Evolutionary conservation across 2,113 vertebrate genomes (phyloP), one percentile per base, ranked within the genome.

Genomic region (Pelvicachromis taeniatus): DNA sequence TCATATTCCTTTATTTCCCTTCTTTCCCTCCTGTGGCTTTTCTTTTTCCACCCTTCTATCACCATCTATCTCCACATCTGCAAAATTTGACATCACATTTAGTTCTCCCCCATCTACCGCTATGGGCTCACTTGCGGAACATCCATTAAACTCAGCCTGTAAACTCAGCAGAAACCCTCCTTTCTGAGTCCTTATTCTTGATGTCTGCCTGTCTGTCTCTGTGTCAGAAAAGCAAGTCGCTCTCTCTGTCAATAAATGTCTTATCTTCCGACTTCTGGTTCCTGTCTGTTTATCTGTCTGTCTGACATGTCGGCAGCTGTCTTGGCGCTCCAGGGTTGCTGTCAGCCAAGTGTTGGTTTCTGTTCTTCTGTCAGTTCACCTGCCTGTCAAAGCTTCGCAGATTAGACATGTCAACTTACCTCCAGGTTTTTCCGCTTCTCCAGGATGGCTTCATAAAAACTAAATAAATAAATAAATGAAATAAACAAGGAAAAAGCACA

Each of bases 291-390:
- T 94, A 89, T 93, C 90, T 88, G 91, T 94, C 92, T 94, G 88
- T 93, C 92, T 94, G 92, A 93, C 92, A 83, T 79, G 94, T 91
- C 92, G 85, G 89, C 95, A 90, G 90, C 92, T 93, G 91, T 95
- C 95, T 94, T 89, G 1, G 89, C 86, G 89, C 94, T 94, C 80
- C 94, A 35, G 93, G 95, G 90, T 93, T 94, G 93, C 92, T 94
- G 94, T 94, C 94, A 95, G 92, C 92, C 92, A 93, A 90, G 92
- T 94, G 92, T 94, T 91, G 90, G 70, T 92, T 93, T 95, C 90
- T 94, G 87, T 94, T 95, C 93, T 95, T 93, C 92, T 93, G 93
- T 95, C 93, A 93, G 88, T 93, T 95, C 91, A 92, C 93, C 93
- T 94, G 93, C 89, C 91, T 92, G 95, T 95, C 95, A 95, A 79